Evolutionary conservation across 2,113 vertebrate species (phyloP), one percentile per base, ranked within the genome.

Genomic region (Sebastes fasciatus): DNA sequence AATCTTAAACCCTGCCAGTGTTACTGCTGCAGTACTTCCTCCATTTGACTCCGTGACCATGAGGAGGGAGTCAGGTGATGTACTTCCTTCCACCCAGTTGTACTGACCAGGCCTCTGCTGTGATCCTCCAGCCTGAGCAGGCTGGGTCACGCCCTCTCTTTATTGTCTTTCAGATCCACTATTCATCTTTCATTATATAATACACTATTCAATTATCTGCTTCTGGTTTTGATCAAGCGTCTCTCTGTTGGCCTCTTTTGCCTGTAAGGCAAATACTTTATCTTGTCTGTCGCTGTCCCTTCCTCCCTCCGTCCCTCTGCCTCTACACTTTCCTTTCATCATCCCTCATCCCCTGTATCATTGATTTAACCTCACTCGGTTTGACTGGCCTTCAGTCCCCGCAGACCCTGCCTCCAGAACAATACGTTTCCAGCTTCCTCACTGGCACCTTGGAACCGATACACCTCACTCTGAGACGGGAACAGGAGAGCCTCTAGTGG

Each of bases 401-500:
- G 14, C 79, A 77, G 87, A 83, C 40, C 6, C 83, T 0, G 13
- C 67, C 63, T 58, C 63, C 55, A 71, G 45, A 62, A 52, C 60
- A 23, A 77, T 55, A 60, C 26, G 68, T 26, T 80, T 34, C 60
- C 79, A 80, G 57, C 63, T 54, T 45, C 58, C 43, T 54, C 67
- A 3, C 64, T 23, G 40, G 46, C 74, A 46, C 58, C 13, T 79
- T 11, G 26, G 67, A 79, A 66, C 52, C 40, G 69, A 55, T 40
- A 42, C 42, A 1, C n/a, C 70, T 69, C 26, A 6, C 45, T 74
- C 60, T 79, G 83, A 79, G 46, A 76, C 69, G 73, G 90, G 79
- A 84, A 67, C 86, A 93, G 92, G 81, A 94, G 69, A 94, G 90
- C 94, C 92, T 93, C 93, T 94, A 89, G 92, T 94, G 94, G 92